Conservation (phyloP, 2,888 invertebrate species). For the Apoda limacodes region DNA sequence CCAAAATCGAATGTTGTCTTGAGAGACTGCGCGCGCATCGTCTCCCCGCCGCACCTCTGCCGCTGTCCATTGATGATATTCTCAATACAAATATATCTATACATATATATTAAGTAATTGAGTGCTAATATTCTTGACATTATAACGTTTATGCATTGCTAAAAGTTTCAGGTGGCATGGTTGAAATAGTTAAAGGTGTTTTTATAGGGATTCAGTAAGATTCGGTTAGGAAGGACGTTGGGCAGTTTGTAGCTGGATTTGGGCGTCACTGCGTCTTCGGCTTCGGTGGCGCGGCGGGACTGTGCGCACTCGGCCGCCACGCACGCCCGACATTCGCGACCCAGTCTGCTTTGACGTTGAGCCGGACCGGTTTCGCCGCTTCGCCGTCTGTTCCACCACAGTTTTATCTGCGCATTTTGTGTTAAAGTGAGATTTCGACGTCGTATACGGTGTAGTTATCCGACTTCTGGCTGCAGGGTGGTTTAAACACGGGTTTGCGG, state of each 20-base stretch:
- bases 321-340: constrained; percentile 55
- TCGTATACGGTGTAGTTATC: constrained; percentile 10
- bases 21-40: constrained; percentile 54
- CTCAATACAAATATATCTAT: constrained; percentile 54
- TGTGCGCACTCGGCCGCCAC: constrained; percentile 58
- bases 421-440: constrained; percentile 1
- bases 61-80: constrained; percentile 63
- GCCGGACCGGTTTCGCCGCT: constrained; percentile 47
- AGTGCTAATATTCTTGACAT: too few relatives aligned
- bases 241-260: constrained; percentile 51
- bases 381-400: constrained; percentile 2
- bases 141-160: too few relatives aligned
- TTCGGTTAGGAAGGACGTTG: constrained; percentile 41
- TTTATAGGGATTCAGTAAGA: constrained; percentile 21
- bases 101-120: too few relatives aligned
- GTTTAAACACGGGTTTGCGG: constrained; percentile 6
- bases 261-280: constrained; percentile 68
- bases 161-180: too few relatives aligned
- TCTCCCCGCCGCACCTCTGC: constrained; percentile 28
- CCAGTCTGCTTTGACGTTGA: constrained; percentile 66
- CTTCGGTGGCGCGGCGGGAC: constrained; percentile 50
- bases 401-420: neutral
- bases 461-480: constrained; percentile 15
- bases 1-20: constrained; percentile 70
- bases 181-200: too few relatives aligned